phyloP scores from a whole-genome alignment of 2,888 invertebrate genomes.

The Nebria brevicollis region DNA sequence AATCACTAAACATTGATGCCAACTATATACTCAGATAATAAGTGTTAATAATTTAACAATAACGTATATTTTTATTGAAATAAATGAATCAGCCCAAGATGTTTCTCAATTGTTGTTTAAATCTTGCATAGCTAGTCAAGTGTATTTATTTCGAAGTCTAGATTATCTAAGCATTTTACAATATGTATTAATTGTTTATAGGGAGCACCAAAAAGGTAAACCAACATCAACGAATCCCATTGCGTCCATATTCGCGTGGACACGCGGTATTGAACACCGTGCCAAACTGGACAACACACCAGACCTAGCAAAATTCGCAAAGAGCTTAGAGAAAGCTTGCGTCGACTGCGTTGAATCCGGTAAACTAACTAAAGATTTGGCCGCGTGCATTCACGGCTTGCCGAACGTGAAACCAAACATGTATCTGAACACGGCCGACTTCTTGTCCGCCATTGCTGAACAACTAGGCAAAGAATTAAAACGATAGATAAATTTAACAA shows the following conservation, averaged over 20 bases:
- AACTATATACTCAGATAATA: too few species aligned
- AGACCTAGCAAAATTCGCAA: constrained; percentile 77
- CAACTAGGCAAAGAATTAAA: constrained; percentile 68
- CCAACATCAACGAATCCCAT: constrained; percentile 91
- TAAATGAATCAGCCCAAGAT: too few species aligned
- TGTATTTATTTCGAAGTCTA: too few species aligned
- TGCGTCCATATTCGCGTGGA: constrained; percentile 93
- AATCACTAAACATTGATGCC: too few species aligned
- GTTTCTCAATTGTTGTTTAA: too few species aligned
- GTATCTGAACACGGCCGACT: constrained; percentile 87
- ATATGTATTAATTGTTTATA: constrained; percentile 59
- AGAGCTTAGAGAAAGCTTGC: constrained; percentile 81
- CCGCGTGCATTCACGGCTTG: constrained; percentile 85
- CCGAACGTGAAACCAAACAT: constrained; percentile 83
- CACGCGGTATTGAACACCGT: constrained; percentile 83
- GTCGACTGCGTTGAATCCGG: constrained; percentile 84
- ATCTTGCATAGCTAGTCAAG: too few species aligned
- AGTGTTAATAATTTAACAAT: too few species aligned
- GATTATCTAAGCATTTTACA: not conserved
- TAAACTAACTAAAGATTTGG: constrained; percentile 89
- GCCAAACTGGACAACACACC: constrained; percentile 83
- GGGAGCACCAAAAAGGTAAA: constrained; percentile 86
- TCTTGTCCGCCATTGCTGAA: constrained; percentile 82
- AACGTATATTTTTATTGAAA: too few species aligned
- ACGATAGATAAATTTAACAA: not conserved